Conservation (phyloP, 2,113 vertebrate species). For the Scomber scombrus region DNA sequence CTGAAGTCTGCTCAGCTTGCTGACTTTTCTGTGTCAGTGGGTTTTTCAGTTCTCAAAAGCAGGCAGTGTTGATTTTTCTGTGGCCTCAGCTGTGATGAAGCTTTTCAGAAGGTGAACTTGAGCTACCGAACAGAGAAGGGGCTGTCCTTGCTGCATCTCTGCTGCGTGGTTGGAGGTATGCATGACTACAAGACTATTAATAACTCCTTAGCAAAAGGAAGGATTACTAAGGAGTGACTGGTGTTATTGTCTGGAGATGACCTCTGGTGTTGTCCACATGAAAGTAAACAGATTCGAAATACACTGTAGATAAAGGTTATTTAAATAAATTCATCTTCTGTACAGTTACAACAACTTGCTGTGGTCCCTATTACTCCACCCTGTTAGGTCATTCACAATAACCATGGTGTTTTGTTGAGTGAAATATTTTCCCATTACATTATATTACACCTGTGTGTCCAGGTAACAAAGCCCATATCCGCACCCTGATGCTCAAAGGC, state of each 20-base stretch:
- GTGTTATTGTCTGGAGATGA: conserved; percentile 39
- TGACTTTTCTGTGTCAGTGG: not conserved
- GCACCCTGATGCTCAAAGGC: conserved; percentile 93
- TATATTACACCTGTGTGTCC: not conserved
- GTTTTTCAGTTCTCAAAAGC: conserved; percentile 20
- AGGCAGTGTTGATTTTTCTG: conserved; percentile 30
- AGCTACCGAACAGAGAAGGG: conserved; percentile 93
- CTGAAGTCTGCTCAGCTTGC: not conserved
- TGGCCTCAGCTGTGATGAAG: conserved; percentile 92
- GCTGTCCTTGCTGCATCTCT: conserved; percentile 94
- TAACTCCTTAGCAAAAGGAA: conserved; percentile 64
- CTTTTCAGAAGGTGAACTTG: conserved; percentile 94
- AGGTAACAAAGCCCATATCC: conserved; percentile 93
- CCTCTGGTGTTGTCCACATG: conserved; percentile 8
- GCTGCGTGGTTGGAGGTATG: conserved; percentile 92
- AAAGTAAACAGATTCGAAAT: not conserved
- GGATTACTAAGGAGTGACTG: conserved; percentile 47
- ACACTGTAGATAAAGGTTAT: not conserved
- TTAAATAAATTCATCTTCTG: not conserved
- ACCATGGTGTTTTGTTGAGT: not conserved
- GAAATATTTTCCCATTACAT: not conserved
- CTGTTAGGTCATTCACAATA: not conserved
- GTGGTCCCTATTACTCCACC: not conserved
- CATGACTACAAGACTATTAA: conserved; percentile 68
- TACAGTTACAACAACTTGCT: not conserved